A percentile compares a stretch with the other conserved stretches of the same genome.
Evolutionary conservation across 2,113 vertebrate genomes (phyloP).

Genomic region (Dryoscopus gambensis): DNA sequence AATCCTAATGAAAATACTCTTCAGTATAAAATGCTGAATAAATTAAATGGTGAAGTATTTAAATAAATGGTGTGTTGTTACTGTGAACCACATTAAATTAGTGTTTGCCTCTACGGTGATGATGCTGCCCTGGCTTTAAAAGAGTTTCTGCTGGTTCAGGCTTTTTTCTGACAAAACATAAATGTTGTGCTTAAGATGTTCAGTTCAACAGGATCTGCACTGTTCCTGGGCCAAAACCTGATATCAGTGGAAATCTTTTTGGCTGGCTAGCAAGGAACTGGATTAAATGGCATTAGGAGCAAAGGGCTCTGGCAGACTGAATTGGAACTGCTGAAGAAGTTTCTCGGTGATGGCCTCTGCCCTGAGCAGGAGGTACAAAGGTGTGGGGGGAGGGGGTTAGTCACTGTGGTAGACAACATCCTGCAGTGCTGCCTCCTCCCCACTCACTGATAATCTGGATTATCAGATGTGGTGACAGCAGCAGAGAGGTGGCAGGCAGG

Average conservation of each 20-base stretch:
- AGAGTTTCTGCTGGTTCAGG: slow-evolving; percentile 9
- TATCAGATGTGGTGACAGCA: neutral
- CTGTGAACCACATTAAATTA: slow-evolving; percentile 9
- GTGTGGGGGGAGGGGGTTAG: accelerated
- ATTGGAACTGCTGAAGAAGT: neutral
- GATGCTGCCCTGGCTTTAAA: slow-evolving; percentile 10
- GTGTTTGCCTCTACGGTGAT: slow-evolving; percentile 29
- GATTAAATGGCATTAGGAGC: neutral
- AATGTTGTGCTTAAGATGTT: neutral
- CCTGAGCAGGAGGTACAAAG: neutral
- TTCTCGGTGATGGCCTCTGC: neutral
- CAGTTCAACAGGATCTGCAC: neutral
- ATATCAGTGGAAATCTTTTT: neutral
- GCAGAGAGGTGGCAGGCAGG: neutral
- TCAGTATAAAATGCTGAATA: slow-evolving; percentile 48
- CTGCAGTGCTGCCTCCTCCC: neutral
- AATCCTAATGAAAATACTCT: slow-evolving; percentile 59
- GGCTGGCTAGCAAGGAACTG: neutral
- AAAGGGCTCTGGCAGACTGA: neutral
- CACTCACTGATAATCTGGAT: neutral
- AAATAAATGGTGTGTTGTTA: slow-evolving; percentile 41
- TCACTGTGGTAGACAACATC: neutral
- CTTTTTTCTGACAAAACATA: neutral
- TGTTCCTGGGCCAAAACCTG: neutral
- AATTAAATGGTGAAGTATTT: slow-evolving; percentile 55